A percentile compares a stretch with the other conserved stretches of the same genome.
phyloP scores from a whole-genome alignment of 2,797 vertebrate species.

The Kryptolebias ocellatus region DNA sequence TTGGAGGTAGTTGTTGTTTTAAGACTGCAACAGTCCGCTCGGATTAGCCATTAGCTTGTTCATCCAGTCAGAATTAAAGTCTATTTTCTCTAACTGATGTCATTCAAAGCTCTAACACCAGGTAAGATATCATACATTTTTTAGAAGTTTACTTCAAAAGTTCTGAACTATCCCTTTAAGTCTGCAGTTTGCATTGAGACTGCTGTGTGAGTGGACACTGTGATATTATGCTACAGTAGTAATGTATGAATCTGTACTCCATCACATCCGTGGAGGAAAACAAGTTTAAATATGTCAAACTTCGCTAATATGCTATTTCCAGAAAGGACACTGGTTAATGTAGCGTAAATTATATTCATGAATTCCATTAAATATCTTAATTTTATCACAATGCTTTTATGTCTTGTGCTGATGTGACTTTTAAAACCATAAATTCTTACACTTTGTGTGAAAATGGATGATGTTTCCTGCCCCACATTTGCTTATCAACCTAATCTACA shows the following conservation, averaged over 20 bases:
- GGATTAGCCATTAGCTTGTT: no score
- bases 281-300: constrained; percentile 10
- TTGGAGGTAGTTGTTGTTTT: no score
- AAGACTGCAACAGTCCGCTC: no score
- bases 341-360: constrained; percentile 11
- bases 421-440: constrained; percentile 1
- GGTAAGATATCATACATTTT: no score
- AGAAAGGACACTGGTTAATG: constrained; percentile 6
- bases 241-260: background rate
- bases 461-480: constrained; percentile 16
- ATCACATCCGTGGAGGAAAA: constrained; percentile 1
- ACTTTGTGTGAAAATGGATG: background rate
- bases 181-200: background rate
- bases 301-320: background rate
- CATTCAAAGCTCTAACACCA: no score
- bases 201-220: background rate
- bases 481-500: constrained; percentile 23
- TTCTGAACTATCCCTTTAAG: background rate
- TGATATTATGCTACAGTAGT: background rate
- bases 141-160: no score
- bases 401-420: constrained; percentile 1
- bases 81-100: no score
- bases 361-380: background rate
- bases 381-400: background rate
- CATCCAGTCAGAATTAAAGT: no score